Evolutionary conservation across 2,888 invertebrate species (phyloP), one percentile per base, ranked within the genome.

Genomic region (Macrostomum cliftonense): DNA sequence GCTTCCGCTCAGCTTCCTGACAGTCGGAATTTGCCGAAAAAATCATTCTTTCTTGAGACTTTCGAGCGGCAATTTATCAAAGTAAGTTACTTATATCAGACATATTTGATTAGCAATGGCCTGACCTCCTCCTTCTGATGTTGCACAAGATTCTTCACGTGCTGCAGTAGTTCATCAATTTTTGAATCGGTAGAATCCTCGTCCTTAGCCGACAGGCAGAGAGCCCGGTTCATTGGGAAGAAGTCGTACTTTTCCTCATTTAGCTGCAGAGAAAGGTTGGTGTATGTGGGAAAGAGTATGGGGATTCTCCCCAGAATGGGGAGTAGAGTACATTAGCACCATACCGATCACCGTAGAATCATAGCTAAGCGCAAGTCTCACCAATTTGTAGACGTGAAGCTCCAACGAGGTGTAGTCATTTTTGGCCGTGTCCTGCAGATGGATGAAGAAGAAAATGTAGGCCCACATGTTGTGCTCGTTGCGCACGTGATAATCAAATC

Each of bases 401-500:
- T 70, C 69, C 45, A 70, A 58, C 1, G 65, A 64, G 1, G 64
- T 70, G 56, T 67, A 67, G 53, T 70, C 69, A 48, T 68, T 70
- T 16, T 61, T 61, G 49, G 65, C 65, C 1, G 69, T 70, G 20
- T 68, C 68, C 53, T 68, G 62, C n/a, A 70, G 60, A 52, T 70
- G 68, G 42, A 70, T 70, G 55, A 70, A 68, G 60, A 69, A 70
- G 59, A 70, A 70, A 16, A 70, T 63, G 55, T 70, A 70, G 7
- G 67, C 59, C 70, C 69, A 70, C 65, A 69, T 68, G 58, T 67
- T 67, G 59, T 70, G 70, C 50, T 70, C 70, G 14, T 60, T 52
- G n/a, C 61, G 59, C 16, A 69, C 67, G 52, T 70, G 70, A 45
- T 67, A 62, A 12, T 64, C 61, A 55, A 70, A 70, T 1, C 70